Conservation (phyloP, 2,113 vertebrate species). For the Mionectes macconnelli region DNA sequence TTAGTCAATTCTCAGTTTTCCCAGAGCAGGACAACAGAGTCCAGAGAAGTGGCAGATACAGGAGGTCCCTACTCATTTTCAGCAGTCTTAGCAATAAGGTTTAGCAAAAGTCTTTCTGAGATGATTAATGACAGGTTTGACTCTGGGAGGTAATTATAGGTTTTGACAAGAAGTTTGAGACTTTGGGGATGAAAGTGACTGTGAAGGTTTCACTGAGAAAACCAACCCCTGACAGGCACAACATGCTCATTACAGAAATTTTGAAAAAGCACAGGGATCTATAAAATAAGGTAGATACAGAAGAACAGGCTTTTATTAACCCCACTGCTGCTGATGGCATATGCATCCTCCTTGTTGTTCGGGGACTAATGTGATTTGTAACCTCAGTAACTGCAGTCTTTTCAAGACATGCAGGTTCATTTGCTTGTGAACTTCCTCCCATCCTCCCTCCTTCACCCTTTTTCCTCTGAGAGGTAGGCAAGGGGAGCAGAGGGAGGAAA, state of each 20-base stretch:
- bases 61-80: conserved; percentile 39
- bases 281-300: conserved; percentile 45
- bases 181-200: conserved; percentile 66
- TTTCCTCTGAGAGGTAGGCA: background rate
- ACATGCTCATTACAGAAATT: conserved; percentile 71
- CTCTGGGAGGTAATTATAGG: conserved; percentile 65
- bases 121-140: conserved; percentile 70
- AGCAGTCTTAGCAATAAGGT: conserved; percentile 11
- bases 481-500: background rate
- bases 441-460: background rate
- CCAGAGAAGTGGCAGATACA: conserved; percentile 8
- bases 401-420: background rate
- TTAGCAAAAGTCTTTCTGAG: conserved; percentile 53
- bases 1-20: conserved; percentile 23
- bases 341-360: background rate
- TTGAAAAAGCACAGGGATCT: conserved; percentile 49
- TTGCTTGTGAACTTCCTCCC: background rate
- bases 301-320: conserved; percentile 50
- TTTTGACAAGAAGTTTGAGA: conserved; percentile 69
- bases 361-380: background rate
- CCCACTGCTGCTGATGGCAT: conserved; percentile 1
- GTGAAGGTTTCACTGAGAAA: conserved; percentile 66
- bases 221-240: conserved; percentile 67
- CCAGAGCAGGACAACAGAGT: conserved; percentile 4
- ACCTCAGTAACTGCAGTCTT: background rate